Evolutionary conservation across 2,113 vertebrate species (phyloP).

Genomic region (Bos javanicus): DNA sequence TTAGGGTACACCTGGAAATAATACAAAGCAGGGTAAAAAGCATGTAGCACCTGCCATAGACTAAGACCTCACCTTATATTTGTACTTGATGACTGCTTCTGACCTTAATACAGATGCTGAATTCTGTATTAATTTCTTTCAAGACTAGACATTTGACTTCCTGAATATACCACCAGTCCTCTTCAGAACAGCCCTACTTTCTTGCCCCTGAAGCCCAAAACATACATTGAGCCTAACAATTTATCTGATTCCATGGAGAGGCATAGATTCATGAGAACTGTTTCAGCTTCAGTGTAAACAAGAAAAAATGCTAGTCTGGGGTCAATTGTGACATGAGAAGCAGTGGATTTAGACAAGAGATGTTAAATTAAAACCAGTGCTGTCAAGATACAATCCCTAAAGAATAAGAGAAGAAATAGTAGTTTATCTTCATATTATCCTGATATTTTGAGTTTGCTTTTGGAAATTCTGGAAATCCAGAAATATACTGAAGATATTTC

Average conservation of each 20-base stretch:
- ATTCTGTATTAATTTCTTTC: background rate
- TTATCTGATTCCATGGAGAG: background rate
- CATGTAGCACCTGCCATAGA: background rate
- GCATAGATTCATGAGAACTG: background rate
- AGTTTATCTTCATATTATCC: background rate
- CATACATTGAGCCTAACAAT: background rate
- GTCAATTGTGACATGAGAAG: background rate
- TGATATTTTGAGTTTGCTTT: constrained; percentile 16
- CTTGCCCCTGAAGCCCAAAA: background rate
- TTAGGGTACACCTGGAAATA: background rate
- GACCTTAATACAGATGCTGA: background rate
- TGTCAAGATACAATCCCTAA: background rate
- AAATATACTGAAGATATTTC: background rate
- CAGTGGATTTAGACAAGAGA: background rate
- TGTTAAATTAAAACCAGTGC: constrained; percentile 11
- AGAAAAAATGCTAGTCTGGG: background rate
- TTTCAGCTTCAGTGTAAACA: background rate
- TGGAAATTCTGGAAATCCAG: background rate
- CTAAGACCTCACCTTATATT: background rate
- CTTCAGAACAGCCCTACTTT: background rate
- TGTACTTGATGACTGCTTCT: background rate
- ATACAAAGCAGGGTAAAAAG: background rate
- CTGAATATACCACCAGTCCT: background rate
- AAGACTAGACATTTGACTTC: background rate
- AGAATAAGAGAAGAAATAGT: background rate